Percentiles rank a stretch among this genome's conserved stretches.
Conservation (phyloP, 2,888 invertebrate species). For the Ditula angustiorana region DNA sequence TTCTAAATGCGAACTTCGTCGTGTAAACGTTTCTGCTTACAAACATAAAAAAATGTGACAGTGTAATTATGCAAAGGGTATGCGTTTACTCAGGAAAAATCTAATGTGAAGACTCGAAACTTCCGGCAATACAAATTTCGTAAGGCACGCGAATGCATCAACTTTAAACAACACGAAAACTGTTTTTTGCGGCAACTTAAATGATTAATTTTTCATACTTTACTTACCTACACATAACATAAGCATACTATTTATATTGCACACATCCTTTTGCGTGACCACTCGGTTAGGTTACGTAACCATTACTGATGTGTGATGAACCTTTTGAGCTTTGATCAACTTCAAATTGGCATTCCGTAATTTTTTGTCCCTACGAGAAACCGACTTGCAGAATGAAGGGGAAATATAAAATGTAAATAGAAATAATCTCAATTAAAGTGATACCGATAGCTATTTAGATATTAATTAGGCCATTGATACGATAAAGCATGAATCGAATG, state of each 20-base stretch:
- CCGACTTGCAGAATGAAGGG: slow-evolving; percentile 16
- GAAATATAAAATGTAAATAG: slow-evolving; percentile 5
- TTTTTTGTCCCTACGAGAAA: slow-evolving; percentile 40
- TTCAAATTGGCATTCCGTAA: neutral
- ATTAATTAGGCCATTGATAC: slow-evolving; percentile 3
- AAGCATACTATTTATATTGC: slow-evolving; percentile 30
- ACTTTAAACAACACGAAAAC: neutral
- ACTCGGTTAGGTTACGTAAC: slow-evolving; percentile 51
- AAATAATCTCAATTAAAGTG: slow-evolving; percentile 9
- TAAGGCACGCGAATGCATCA: neutral
- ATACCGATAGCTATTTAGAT: neutral
- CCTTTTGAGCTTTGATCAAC: slow-evolving; percentile 35
- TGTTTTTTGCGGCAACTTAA: slow-evolving; percentile 4
- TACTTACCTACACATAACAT: no score
- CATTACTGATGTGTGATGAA: slow-evolving; percentile 45
- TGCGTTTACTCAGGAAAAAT: no score
- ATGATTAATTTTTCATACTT: slow-evolving; percentile 25
- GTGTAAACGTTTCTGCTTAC: no score
- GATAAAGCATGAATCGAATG: slow-evolving; percentile 5
- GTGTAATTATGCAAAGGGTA: no score
- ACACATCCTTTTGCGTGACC: slow-evolving; percentile 45
- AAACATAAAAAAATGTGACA: no score
- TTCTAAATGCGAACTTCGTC: neutral
- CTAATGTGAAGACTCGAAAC: no score
- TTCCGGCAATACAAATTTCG: neutral